Evolutionary conservation across 2,797 vertebrate genomes (phyloP).

Genomic region (Tapera naevia): DNA sequence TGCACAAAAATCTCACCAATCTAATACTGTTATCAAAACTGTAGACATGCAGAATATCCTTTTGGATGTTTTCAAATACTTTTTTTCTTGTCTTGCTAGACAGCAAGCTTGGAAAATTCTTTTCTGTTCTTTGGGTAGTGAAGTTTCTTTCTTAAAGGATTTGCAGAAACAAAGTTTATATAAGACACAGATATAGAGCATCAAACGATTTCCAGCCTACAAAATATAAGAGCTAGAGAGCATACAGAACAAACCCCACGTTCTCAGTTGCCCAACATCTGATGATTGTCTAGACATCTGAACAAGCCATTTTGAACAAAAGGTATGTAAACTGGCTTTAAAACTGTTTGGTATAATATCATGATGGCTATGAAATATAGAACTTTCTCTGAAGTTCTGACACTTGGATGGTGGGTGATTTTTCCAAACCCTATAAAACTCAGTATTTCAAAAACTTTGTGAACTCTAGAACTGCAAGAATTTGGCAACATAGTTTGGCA

Average conservation of each 20-base stretch:
- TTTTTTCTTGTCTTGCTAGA: not conserved
- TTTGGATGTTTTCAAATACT: not conserved
- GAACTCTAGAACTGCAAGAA: not conserved
- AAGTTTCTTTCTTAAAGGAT: not conserved
- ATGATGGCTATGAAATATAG: not conserved
- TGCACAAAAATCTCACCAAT: not conserved
- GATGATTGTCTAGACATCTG: not conserved
- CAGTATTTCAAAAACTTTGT: not conserved
- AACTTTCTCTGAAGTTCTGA: not conserved
- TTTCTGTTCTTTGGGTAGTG: not conserved
- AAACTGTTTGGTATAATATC: not conserved
- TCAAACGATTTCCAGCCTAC: not conserved
- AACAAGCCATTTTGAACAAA: not conserved
- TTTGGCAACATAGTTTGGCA: not conserved
- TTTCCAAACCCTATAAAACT: not conserved
- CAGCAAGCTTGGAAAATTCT: not conserved
- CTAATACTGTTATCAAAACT: not conserved
- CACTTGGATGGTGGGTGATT: not conserved
- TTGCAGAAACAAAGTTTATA: not conserved
- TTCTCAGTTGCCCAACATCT: not conserved
- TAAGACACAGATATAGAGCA: not conserved
- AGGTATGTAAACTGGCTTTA: not conserved
- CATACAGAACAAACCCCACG: not conserved
- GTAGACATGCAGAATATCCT: not conserved
- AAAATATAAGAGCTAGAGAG: not conserved